Base-by-base conservation (phyloP, 2,888 invertebrate genomes). In the Cosmia pyralina region DNA sequence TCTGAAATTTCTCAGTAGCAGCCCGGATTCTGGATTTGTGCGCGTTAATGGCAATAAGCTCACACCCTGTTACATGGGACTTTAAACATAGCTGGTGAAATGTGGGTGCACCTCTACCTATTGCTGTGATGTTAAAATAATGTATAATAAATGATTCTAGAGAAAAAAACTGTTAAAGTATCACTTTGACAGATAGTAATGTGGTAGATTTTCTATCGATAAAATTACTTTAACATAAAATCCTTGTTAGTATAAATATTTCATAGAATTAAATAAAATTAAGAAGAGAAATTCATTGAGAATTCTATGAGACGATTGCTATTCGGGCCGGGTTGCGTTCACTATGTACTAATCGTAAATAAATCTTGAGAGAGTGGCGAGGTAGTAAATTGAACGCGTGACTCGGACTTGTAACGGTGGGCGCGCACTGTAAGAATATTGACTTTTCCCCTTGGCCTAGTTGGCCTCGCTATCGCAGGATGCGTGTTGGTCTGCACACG, bases 271-370 rank as follows among this genome's bases (percentile, higher is more conserved):
- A 77, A 86, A 84, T 83, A 80, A 86, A 84, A 86, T 84, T 77
- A 83, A 83, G 81, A 76, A 70, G 60, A 72, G 41, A 74, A 80
- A 79, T 77, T 78, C 83, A 75, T 86, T 81, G 75, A 79, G 84
- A 83, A 83, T 84, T 83, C 80, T 86, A 83, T 86, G 71, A 72
- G 73, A 82, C 88, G 81, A 89, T 91, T 90, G 87, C 87, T 88
- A 90, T 91, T 90, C 91, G 85, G 74, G 81, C 84, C 87, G 87
- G 77, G 85, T 88, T 87, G 84, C 83, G 82, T 82, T 83, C 87
- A 88, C 86, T 90, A 89, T 88, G 88, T 88, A 89, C 90, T 91
- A 91, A 91, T 91, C 90, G 91, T 91, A 91, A 91, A 91, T 91
- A 91, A 91, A 91, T 91, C 91, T 90, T 85, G 81, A 87, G 87